These are phyloP conservation scores for Ophion ellenae DNA, from an alignment of 2,888 invertebrate species.

Conservation along the genomic window DNA sequence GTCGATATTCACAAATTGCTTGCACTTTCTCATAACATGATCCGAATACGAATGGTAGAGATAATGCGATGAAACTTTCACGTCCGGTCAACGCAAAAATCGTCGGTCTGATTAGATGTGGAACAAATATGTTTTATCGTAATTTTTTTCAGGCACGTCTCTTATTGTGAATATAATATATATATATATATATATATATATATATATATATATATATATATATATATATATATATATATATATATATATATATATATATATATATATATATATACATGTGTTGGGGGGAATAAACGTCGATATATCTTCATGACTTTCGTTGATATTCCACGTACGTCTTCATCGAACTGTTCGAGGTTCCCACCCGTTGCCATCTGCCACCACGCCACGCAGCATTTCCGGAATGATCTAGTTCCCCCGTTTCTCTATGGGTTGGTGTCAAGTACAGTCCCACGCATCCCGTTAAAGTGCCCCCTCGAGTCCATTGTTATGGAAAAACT, in stretches of 20 bases:
- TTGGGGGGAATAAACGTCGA: background rate
- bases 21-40: too few species aligned
- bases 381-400: conserved; percentile 60
- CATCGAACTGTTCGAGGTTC: conserved; percentile 57
- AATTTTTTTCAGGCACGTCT: background rate
- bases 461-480: conserved; percentile 33
- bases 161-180: conserved; percentile 1
- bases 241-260: too few species aligned
- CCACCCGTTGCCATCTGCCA: conserved; percentile 64
- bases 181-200: background rate
- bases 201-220: too few species aligned
- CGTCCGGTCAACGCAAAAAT: too few species aligned
- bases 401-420: conserved; percentile 58
- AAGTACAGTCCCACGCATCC: conserved; percentile 52
- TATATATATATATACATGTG: too few species aligned
- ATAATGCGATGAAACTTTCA: too few species aligned
- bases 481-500: conserved; percentile 67
- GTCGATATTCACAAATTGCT: too few species aligned
- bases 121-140: background rate
- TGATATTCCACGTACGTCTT: conserved; percentile 64
- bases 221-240: too few species aligned
- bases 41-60: too few species aligned
- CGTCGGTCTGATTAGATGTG: background rate
- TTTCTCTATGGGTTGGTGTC: conserved; percentile 43
- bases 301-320: conserved; percentile 52